A percentile compares a stretch with the other conserved stretches of the same genome.
Conservation (phyloP, 2,113 vertebrate species). For the Sceloporus tristichus region DNA sequence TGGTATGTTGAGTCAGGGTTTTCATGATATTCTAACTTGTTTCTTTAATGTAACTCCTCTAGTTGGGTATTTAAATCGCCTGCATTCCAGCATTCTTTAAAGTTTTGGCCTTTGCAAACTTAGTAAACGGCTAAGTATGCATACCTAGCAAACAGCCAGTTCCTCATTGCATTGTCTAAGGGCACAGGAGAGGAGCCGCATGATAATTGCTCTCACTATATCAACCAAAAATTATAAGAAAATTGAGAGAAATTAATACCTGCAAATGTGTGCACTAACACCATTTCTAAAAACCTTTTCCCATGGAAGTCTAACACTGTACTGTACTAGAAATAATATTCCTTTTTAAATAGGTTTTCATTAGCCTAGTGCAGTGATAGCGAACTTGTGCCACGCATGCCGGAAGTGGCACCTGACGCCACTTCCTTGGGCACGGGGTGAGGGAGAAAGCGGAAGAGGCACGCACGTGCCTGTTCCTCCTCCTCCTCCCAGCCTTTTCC, state of each 20-base stretch:
- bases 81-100: not conserved
- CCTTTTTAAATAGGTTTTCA: not conserved
- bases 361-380: not conserved
- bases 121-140: not conserved
- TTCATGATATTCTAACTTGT: not conserved
- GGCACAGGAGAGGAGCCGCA: not conserved
- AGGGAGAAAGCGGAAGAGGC: no score
- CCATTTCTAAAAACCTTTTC: not conserved
- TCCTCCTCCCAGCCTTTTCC: no score
- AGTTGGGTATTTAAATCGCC: not conserved
- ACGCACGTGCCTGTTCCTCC: no score
- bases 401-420: no score
- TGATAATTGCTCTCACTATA: not conserved
- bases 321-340: not conserved
- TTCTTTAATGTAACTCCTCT: not conserved
- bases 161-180: not conserved
- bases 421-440: no score
- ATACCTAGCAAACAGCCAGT: not conserved
- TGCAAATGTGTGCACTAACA: not conserved
- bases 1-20: conserved; percentile 83
- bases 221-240: not conserved
- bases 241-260: not conserved
- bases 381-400: no score
- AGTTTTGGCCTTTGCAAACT: not conserved
- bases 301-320: not conserved